Evolutionary conservation across 2,888 invertebrate species (phyloP), one percentile per base, ranked within the genome.

Genomic region (Drosophila hamatofila): DNA sequence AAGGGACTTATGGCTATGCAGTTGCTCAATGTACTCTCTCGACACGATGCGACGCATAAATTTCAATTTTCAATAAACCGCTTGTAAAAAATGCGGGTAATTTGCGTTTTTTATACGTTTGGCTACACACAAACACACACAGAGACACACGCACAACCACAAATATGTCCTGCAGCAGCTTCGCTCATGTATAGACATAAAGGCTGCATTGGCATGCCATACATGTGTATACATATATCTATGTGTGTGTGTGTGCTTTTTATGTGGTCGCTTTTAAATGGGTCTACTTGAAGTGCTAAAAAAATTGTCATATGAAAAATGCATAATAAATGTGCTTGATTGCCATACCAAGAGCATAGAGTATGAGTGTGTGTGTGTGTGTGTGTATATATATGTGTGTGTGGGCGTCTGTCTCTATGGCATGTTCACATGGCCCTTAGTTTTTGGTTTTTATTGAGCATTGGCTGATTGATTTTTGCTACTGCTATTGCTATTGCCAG

Each of bases 1-100:
- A 33, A 49, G 51, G 52, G 37, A 52, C 62, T 56, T 63, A 51
- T 55, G 54, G 52, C 23, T 48, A 60, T 66, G 46, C 71, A 69
- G 46, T 62, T 69, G 54, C 37, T 33, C 44, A 14, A 49, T 58
- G 58, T 56, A 39, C 48, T 39, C 56, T 30, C 56, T 39, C 56
- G 39, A 39, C 52, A 33, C 48, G 69, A 59, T 35, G 52, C 60
- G 49, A 33, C 70, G 89, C 78, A 88, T 89, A 86, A 88, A 85
- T 88, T 89, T 88, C 75, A 82, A 85, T 85, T 81, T 81, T 84
- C 78, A 80, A 78, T 81, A 88, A 85, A 88, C 71, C 74, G 70
- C 75, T 75, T 78, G 75, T 75, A 85, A 86, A 86, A 88, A 87
- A 84, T 88, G 89, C 90, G 88, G 88, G 89, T 88, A 90, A 89